These are phyloP conservation scores for Anhinga rufa DNA, from an alignment of 2,113 vertebrate species.

Conservation along the genomic window DNA sequence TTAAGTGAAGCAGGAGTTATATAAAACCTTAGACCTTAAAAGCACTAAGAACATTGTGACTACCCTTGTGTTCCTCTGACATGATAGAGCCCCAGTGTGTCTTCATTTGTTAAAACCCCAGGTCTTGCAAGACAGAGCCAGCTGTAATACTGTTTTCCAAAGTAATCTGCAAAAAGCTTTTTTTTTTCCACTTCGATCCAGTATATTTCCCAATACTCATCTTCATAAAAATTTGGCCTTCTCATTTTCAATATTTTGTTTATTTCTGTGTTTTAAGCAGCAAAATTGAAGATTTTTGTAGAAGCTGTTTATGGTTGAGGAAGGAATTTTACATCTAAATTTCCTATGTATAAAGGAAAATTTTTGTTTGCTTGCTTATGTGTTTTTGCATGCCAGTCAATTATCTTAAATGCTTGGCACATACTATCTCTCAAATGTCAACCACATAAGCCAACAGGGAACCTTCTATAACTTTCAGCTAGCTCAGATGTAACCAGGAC, in stretches of 20 bases:
- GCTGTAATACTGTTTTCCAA: neutral
- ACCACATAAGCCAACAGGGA: neutral
- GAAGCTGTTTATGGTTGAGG: neutral
- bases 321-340: neutral
- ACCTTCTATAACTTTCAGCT: neutral
- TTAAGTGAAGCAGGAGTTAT: neutral
- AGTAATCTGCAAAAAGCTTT: neutral
- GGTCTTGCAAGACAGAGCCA: neutral
- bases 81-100: fast-evolving
- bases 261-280: neutral
- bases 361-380: neutral
- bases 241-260: neutral
- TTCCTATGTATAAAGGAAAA: neutral
- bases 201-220: neutral
- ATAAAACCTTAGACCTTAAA: neutral
- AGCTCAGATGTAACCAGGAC: neutral
- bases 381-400: neutral
- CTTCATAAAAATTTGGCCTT: neutral
- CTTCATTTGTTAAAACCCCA: neutral
- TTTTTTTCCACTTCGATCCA: neutral
- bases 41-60: neutral
- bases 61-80: neutral
- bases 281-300: neutral
- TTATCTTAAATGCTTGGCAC: neutral
- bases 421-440: neutral